A percentile compares a stretch with the other conserved stretches of the same genome.
Conservation (phyloP, 2,888 invertebrate genomes). For the Pardosa pseudoannulata region DNA sequence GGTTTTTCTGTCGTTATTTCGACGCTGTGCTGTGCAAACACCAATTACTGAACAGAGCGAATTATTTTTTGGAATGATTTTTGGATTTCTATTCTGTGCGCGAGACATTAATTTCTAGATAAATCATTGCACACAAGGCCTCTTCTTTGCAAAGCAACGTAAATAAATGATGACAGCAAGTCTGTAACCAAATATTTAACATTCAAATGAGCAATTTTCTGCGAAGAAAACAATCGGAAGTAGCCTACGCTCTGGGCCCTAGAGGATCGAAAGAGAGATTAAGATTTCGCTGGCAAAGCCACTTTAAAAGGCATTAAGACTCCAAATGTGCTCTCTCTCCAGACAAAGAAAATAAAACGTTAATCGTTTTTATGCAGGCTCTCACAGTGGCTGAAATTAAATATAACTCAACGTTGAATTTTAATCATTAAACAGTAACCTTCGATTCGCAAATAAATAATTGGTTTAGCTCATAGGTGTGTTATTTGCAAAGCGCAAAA, state of each 20-base stretch:
- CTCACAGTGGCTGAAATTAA: constrained; percentile 50
- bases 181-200: constrained; percentile 64
- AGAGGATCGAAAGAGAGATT: constrained; percentile 45
- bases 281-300: constrained; percentile 44
- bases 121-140: constrained; percentile 28
- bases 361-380: constrained; percentile 58
- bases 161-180: constrained; percentile 67
- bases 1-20: constrained; percentile 66
- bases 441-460: constrained; percentile 68
- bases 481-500: constrained; percentile 65
- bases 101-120: constrained; percentile 49
- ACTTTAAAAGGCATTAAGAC: constrained; percentile 70
- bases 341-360: constrained; percentile 15
- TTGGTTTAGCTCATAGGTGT: constrained; percentile 70
- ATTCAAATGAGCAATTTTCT: constrained; percentile 70
- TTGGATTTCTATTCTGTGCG: constrained; percentile 50
- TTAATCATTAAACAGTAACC: constrained; percentile 68
- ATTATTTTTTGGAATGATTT: constrained; percentile 42
- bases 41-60: constrained; percentile 51
- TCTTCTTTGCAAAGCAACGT: constrained; percentile 28
- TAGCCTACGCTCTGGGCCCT: constrained; percentile 32
- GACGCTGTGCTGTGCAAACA: constrained; percentile 58
- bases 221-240: constrained; percentile 41
- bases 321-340: constrained; percentile 18
- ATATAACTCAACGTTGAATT: constrained; percentile 60